Evolutionary conservation across 2,113 vertebrate species (phyloP).

Genomic region (Abramis brama): DNA sequence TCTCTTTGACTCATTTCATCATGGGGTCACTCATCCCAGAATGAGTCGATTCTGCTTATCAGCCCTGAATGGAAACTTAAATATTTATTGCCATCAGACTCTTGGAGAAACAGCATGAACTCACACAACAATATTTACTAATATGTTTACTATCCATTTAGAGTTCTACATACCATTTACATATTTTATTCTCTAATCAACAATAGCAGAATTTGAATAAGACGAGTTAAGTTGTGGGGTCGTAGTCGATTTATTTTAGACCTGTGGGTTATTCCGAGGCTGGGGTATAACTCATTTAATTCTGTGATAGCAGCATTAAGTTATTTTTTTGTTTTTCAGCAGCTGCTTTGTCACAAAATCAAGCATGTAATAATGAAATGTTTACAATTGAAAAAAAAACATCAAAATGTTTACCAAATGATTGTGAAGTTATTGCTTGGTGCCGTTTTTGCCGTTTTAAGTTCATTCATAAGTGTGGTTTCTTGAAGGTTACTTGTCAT

Average conservation of each 20-base stretch:
- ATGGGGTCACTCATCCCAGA: constrained; percentile 2
- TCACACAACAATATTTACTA: neutral
- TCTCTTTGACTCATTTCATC: constrained; percentile 35
- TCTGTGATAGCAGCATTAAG: neutral
- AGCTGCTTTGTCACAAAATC: neutral
- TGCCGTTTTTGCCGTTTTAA: neutral
- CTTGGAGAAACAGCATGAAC: constrained; percentile 6
- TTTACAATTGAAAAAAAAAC: neutral
- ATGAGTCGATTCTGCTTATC: constrained; percentile 33
- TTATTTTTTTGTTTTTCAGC: neutral
- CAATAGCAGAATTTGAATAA: neutral
- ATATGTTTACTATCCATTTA: neutral
- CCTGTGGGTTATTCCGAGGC: neutral
- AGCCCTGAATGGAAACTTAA: constrained; percentile 16
- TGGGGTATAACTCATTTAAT: neutral
- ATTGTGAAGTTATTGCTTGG: neutral
- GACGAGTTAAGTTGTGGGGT: neutral
- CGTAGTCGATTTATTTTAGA: neutral
- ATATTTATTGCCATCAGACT: constrained; percentile 28
- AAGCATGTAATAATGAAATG: neutral
- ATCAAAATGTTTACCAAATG: neutral
- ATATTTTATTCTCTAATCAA: neutral
- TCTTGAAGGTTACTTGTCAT: constrained; percentile 23
- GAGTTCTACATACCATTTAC: neutral
- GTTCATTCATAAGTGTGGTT: neutral